Percentiles rank a stretch among this genome's conserved stretches.
phyloP scores from a whole-genome alignment of 2,888 invertebrate species.

The Troglohyphantes excavatus region DNA sequence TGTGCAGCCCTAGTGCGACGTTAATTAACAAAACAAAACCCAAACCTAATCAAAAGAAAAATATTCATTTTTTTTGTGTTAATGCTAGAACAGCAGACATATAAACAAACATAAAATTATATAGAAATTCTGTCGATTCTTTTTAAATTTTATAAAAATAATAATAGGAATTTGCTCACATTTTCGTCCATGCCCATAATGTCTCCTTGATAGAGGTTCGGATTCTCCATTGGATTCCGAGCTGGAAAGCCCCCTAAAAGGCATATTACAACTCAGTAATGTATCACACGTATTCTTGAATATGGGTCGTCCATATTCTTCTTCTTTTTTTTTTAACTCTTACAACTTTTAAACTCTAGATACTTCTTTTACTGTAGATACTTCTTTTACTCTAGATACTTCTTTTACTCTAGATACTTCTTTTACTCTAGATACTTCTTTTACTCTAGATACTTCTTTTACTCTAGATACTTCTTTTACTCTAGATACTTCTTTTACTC shows the following conservation, averaged over 20 bases:
- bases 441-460: too few species aligned
- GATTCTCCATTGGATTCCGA: conserved; percentile 51
- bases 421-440: too few species aligned
- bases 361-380: too few species aligned
- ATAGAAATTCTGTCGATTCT: background rate
- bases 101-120: background rate
- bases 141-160: background rate
- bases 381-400: too few species aligned
- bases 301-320: background rate
- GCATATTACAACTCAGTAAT: background rate
- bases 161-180: conserved; percentile 40
- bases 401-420: too few species aligned
- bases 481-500: too few species aligned
- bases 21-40: too few species aligned
- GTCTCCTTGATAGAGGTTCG: conserved; percentile 45
- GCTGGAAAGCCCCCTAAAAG: conserved; percentile 34
- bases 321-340: background rate
- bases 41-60: too few species aligned
- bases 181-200: conserved; percentile 21
- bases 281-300: background rate
- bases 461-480: too few species aligned
- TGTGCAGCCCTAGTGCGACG: too few species aligned
- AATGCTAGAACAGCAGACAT: too few species aligned
- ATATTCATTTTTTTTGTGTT: too few species aligned
- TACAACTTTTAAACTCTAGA: background rate